These are phyloP conservation scores for Actenoides lindsayi DNA, from an alignment of 2,113 vertebrate species.

Conservation along the genomic window DNA sequence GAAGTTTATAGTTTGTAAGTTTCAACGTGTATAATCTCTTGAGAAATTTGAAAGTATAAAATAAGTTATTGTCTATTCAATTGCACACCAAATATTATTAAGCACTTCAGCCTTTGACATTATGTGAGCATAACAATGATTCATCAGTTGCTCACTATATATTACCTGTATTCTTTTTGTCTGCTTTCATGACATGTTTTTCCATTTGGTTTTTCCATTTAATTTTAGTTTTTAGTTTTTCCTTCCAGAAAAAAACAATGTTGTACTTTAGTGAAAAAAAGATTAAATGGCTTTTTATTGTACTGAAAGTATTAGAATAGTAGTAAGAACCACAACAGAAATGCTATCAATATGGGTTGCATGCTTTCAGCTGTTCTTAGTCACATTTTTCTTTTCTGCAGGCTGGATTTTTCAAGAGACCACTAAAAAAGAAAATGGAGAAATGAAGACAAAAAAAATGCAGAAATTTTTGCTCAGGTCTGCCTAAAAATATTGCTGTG, in stretches of 20 bases:
- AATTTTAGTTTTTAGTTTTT: background rate
- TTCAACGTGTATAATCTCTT: background rate
- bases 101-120: background rate
- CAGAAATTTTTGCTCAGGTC: slow-evolving; percentile 73
- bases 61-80: background rate
- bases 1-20: background rate
- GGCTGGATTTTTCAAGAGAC: slow-evolving; percentile 85
- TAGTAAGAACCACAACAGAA: background rate
- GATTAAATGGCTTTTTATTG: background rate
- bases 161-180: background rate
- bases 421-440: slow-evolving; percentile 84
- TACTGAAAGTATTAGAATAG: background rate
- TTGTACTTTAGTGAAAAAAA: background rate
- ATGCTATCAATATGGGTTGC: background rate
- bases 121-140: background rate
- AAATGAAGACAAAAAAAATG: slow-evolving; percentile 59
- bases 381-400: slow-evolving; percentile 23
- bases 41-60: background rate
- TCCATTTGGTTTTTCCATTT: background rate
- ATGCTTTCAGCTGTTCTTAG: background rate
- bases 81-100: background rate
- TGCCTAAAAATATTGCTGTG: slow-evolving; percentile 75
- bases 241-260: background rate
- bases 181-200: background rate
- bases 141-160: background rate